Percentiles rank a stretch among this genome's conserved stretches.
Evolutionary conservation across 2,113 vertebrate species (phyloP).

Genomic region (Bothrops jararaca): DNA sequence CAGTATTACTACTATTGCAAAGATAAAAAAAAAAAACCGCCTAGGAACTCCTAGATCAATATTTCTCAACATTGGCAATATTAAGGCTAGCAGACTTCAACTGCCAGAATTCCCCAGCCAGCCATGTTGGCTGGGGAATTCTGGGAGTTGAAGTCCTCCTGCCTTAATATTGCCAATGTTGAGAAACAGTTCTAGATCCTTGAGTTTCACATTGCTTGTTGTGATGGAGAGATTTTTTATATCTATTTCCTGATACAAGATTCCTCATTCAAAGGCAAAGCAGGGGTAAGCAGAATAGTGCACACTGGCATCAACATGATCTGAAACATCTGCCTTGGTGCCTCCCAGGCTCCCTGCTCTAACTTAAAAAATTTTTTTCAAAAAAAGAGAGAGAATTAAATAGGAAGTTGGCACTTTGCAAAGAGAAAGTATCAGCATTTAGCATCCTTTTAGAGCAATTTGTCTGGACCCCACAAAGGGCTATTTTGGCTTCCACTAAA

Average conservation of each 20-base stretch:
- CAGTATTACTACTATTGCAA: no score
- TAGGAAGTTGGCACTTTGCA: neutral
- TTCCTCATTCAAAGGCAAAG: neutral
- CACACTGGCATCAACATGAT: neutral
- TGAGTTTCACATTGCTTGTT: neutral
- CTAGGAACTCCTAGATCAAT: no score
- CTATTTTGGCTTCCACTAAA: neutral
- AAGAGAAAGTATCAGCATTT: neutral
- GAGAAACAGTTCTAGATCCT: neutral
- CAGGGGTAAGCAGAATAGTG: neutral
- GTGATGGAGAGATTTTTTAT: neutral
- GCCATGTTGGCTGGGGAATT: no score
- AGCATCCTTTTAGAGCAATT: neutral
- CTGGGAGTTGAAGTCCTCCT: no score
- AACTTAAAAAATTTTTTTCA: neutral
- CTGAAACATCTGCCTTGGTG: neutral
- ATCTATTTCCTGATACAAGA: neutral
- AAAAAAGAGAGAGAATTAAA: neutral
- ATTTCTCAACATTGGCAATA: no score
- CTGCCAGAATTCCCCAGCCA: no score
- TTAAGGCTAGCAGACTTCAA: no score
- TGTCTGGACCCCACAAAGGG: neutral
- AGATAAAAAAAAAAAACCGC: no score
- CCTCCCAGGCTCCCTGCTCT: neutral
- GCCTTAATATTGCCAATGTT: no score